phyloP scores from a whole-genome alignment of 2,888 invertebrate species.

The Drosophila conformis region DNA sequence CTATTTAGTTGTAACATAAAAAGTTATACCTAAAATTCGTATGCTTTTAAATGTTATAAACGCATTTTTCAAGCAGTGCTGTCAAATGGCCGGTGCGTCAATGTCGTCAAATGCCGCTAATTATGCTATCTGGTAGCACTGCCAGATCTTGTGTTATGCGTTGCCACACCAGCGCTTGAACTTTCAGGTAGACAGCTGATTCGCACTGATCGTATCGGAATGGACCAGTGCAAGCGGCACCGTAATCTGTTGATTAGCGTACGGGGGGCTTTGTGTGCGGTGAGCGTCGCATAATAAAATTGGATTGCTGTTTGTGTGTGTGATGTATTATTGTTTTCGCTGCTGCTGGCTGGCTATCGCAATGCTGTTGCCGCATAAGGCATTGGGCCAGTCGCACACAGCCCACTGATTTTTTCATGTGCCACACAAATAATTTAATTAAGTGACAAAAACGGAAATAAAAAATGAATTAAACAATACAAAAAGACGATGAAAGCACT shows the following conservation, averaged over 20 bases:
- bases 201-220: conserved; percentile 40
- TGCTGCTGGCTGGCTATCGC: conserved; percentile 15
- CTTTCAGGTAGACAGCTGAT: conserved; percentile 44
- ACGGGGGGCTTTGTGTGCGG: conserved; percentile 28
- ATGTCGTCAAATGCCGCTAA: not conserved
- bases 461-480: conserved; percentile 12
- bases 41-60: conserved; percentile 11
- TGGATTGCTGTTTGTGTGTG: conserved; percentile 27
- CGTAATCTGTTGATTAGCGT: conserved; percentile 24
- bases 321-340: conserved; percentile 17
- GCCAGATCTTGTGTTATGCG: not conserved
- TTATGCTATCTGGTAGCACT: conserved; percentile 13
- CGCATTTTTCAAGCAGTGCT: conserved; percentile 14
- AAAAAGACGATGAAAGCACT: conserved; percentile 4
- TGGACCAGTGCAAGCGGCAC: conserved; percentile 55
- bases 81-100: not conserved
- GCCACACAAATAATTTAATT: conserved; percentile 38
- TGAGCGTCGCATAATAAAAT: conserved; percentile 38
- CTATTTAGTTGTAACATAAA: not conserved
- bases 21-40: not conserved
- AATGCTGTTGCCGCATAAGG: conserved; percentile 35
- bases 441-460: not conserved
- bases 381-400: conserved; percentile 50
- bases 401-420: conserved; percentile 29
- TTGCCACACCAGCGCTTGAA: conserved; percentile 11